A percentile compares a stretch with the other conserved stretches of the same genome.
These are phyloP conservation scores for Bradypodion pumilum DNA, from an alignment of 2,797 vertebrate genomes.

Conservation along the genomic window DNA sequence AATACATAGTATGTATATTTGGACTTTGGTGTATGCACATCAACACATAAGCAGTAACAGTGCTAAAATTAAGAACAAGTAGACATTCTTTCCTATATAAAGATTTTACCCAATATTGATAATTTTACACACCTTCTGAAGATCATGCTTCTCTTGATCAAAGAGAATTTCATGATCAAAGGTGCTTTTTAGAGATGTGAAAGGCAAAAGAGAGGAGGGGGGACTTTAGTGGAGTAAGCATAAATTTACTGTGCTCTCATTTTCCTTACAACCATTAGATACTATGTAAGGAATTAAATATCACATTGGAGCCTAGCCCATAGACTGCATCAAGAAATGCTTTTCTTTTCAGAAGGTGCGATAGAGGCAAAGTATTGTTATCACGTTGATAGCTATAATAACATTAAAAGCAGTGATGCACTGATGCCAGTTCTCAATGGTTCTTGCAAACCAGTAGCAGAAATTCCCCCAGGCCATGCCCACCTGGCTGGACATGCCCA, in stretches of 20 bases:
- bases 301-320: background rate
- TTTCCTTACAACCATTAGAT: constrained; percentile 45
- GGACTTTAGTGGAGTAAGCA: constrained; percentile 52
- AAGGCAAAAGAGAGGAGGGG: constrained; percentile 37
- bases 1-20: constrained; percentile 8
- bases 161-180: constrained; percentile 73
- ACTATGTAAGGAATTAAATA: constrained; percentile 1
- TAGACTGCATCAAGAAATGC: background rate
- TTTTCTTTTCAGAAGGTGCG: background rate
- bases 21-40: constrained; percentile 49
- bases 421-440: too few relatives aligned
- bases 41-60: constrained; percentile 38
- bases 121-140: constrained; percentile 61
- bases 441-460: too few relatives aligned
- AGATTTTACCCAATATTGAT: constrained; percentile 53
- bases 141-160: constrained; percentile 59
- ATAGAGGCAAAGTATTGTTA: background rate
- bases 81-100: constrained; percentile 40
- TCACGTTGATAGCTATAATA: background rate
- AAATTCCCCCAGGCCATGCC: too few relatives aligned
- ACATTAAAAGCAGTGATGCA: background rate
- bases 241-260: constrained; percentile 49
- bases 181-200: constrained; percentile 54
- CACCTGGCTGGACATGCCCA: too few relatives aligned
- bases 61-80: constrained; percentile 34